Evolutionary conservation across 2,797 vertebrate species (phyloP).

Genomic region (Malurus leucopterus): DNA sequence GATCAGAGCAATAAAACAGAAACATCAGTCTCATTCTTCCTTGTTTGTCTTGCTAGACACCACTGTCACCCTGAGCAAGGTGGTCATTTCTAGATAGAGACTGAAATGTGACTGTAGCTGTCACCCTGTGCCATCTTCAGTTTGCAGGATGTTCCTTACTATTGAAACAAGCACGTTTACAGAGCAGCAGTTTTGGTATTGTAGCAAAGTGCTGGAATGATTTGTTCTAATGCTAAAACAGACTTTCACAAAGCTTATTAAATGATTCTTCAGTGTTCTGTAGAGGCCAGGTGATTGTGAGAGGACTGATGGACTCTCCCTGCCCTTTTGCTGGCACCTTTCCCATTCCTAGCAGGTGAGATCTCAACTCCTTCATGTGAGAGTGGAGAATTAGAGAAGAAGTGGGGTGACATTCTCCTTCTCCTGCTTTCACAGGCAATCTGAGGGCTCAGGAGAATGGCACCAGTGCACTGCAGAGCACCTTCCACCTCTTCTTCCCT

Average conservation of each 20-base stretch:
- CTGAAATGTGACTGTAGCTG: neutral
- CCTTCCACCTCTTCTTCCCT: neutral
- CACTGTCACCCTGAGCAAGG: neutral
- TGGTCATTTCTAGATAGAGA: neutral
- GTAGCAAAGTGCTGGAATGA: neutral
- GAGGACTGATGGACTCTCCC: neutral
- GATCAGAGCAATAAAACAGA: neutral
- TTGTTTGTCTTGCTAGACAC: neutral
- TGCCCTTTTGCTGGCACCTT: neutral
- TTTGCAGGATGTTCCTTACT: neutral
- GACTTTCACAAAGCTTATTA: neutral
- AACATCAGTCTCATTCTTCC: neutral
- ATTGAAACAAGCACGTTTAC: neutral
- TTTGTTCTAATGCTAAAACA: neutral
- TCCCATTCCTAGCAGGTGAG: neutral
- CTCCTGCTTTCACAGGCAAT: neutral
- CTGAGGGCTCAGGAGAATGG: neutral
- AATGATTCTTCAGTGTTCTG: neutral
- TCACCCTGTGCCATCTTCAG: neutral
- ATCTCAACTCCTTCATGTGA: neutral
- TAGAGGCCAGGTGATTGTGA: neutral
- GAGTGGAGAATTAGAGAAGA: neutral
- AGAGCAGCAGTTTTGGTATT: neutral
- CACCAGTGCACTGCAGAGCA: neutral
- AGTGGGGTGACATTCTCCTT: neutral